Conservation (phyloP, 2,888 invertebrate genomes). For the Timema cristinae region DNA sequence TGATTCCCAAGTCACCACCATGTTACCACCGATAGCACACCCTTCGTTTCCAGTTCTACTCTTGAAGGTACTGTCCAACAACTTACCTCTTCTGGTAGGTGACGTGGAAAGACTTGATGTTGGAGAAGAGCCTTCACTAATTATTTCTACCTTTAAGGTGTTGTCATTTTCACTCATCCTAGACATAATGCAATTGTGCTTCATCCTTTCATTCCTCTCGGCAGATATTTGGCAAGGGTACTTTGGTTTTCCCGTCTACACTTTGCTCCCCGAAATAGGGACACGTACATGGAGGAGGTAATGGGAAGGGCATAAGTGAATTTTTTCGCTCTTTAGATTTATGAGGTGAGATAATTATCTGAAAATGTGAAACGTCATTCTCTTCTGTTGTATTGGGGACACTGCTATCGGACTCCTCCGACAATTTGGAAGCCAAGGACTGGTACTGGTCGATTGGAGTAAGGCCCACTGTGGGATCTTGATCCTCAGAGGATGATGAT, state of each 20-base stretch:
- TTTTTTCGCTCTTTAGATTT: not conserved
- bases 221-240: too few species aligned
- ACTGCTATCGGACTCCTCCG: slow-evolving; percentile 26
- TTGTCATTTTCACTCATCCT: too few species aligned
- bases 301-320: slow-evolving; percentile 38
- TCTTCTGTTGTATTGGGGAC: slow-evolving; percentile 10
- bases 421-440: not conserved
- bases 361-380: not conserved
- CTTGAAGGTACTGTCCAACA: too few species aligned
- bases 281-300: slow-evolving; percentile 76
- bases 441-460: slow-evolving; percentile 16
- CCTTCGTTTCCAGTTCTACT: too few species aligned
- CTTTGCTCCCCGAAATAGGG: slow-evolving; percentile 69
- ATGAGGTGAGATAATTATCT: too few species aligned
- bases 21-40: slow-evolving; percentile 24
- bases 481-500: slow-evolving; percentile 13
- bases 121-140: too few species aligned
- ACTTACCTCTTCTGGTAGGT: too few species aligned
- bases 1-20: slow-evolving; percentile 65
- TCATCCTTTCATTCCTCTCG: too few species aligned
- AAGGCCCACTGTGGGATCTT: not conserved
- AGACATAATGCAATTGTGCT: too few species aligned
- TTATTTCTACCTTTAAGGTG: too few species aligned
- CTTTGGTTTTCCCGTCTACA: slow-evolving; percentile 44
- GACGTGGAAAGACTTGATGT: too few species aligned